Conservation (phyloP, 2,113 vertebrate species). For the Montifringilla adamsi region DNA sequence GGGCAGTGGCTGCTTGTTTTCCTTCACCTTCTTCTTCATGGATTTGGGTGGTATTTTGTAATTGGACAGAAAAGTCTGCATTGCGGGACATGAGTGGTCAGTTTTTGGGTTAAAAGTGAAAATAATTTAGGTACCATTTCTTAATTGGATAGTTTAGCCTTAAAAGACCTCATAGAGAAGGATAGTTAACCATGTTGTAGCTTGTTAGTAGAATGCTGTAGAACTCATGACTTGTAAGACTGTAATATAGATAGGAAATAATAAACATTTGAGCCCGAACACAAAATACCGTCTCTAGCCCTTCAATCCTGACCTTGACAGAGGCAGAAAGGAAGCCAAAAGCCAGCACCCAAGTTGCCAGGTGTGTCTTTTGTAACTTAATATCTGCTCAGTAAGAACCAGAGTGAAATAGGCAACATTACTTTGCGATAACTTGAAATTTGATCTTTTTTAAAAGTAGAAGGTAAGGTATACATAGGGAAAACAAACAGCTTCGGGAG, state of each 20-base stretch:
- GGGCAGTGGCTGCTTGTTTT: not conserved
- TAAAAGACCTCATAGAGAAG: not conserved
- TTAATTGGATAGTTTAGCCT: not conserved
- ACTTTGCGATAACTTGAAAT: not conserved
- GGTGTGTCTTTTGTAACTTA: not conserved
- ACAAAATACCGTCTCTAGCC: accelerated
- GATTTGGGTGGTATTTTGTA: not conserved
- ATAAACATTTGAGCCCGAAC: not conserved
- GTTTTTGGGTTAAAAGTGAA: not conserved
- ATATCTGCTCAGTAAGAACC: not conserved
- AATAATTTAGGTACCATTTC: not conserved
- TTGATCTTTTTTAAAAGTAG: not conserved
- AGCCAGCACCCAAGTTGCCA: not conserved
- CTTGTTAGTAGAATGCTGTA: not conserved
- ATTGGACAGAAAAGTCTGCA: not conserved
- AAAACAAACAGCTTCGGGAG: not conserved
- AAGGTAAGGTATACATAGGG: not conserved
- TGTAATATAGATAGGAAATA: not conserved
- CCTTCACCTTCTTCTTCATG: not conserved
- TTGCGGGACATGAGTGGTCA: not conserved
- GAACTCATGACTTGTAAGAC: not conserved
- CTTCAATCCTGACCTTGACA: not conserved
- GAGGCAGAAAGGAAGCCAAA: not conserved
- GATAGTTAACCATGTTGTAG: not conserved
- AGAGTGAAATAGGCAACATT: not conserved